Base-by-base conservation (phyloP, 2,113 vertebrate species). In the Strigops habroptila region DNA sequence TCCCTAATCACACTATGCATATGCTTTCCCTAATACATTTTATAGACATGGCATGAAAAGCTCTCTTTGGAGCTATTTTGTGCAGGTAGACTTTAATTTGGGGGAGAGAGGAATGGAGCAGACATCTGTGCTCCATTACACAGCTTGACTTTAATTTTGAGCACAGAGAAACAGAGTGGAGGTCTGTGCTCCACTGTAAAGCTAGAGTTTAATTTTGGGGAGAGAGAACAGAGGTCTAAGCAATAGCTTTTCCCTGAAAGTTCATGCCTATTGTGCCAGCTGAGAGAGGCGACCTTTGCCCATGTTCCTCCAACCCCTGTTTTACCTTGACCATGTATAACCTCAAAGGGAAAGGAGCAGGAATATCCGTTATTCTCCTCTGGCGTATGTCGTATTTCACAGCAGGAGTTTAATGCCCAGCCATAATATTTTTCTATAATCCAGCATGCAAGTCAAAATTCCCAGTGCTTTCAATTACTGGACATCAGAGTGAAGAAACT, bases 401-500 rank as follows among this genome's bases (percentile, higher is more conserved):
- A 84, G 83, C 6, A 18, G 35, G 92, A 75, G 9, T 88, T 81
- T 88, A 86, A 88, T 84, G 65, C 52, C 77, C 59, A 63, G 53
- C 60, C 73, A 64, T 75, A 86, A 90, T 75, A 60, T 91, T 92
- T 94, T 75, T 43, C 86, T 96, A 9, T 78, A 91, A 46, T 73
- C 39, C 91, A 92, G 80, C 80, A 78, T 39, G 89, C 14, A 83
- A 92, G 46, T 78, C 13, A 74, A 74, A 92, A 88, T 86, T 96
- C 82, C 28, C 73, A 59, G 80, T 83, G 67, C 46, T 93, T 96
- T 71, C 64, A 86, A 78, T 88, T 86, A 91, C 39, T 59, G 77
- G 88, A 86, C 76, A 93, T 49, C n/a, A 33, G 25, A 92, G 64
- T 35, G 67, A 76, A 74, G 80, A 81, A 88, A 81, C 51, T 74